phyloP scores from a whole-genome alignment of 2,888 invertebrate species.

The Deilephila porcellus region DNA sequence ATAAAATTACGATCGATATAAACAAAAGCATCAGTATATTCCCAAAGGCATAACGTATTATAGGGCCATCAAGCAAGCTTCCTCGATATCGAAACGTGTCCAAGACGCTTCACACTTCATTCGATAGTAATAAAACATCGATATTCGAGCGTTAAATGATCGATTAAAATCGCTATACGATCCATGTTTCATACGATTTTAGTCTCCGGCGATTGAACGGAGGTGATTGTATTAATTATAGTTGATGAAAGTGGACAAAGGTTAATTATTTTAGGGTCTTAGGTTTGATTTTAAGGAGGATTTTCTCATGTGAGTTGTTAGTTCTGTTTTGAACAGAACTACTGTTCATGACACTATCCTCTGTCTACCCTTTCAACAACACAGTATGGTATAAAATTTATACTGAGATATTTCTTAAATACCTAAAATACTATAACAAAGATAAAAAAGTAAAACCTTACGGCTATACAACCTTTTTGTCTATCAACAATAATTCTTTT shows the following conservation, averaged over 20 bases:
- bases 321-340: no score
- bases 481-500: conserved; percentile 43
- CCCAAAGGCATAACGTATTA: conserved; percentile 3
- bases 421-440: neutral
- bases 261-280: no score
- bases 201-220: neutral
- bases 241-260: no score
- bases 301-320: no score
- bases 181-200: neutral
- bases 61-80: conserved; percentile 23
- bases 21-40: neutral
- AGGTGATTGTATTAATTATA: no score
- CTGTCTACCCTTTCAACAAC: no score
- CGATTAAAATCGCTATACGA: conserved; percentile 34
- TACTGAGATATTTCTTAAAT: no score
- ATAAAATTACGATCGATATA: conserved; percentile 21
- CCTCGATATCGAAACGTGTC: conserved; percentile 63
- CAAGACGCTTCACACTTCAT: conserved; percentile 67
- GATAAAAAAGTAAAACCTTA: neutral
- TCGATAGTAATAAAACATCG: conserved; percentile 62
- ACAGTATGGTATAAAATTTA: no score
- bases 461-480: conserved; percentile 2
- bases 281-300: no score
- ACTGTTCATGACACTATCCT: no score
- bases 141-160: conserved; percentile 42